Evolutionary conservation across 2,797 vertebrate genomes (phyloP), one percentile per base, ranked within the genome.

Genomic region (Hydrolagus colliei): DNA sequence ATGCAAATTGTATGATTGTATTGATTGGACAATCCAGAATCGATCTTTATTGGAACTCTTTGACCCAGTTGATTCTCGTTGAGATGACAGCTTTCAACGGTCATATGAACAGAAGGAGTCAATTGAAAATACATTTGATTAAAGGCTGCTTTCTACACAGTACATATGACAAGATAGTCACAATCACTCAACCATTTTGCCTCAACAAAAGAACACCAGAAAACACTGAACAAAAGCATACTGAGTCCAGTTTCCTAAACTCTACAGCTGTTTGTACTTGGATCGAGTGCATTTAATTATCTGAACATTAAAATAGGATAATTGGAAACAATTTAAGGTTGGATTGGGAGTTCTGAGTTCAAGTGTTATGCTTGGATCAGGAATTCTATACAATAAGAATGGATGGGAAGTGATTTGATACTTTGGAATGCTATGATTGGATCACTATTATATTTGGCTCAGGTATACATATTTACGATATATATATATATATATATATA

Each of bases 261-360:
- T 76, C 32, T 76, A 52, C 16, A 76, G 74, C 35, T 76, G 74
- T 76, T 76, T 52, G 74, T 76, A 76, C 16, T 35, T 76, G 52
- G 9, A n/a, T 61, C n/a, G 18, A 61, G 18, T 77, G 41, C 11
- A 77, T 77, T n/a, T 11, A 59, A 9, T 75, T 1, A 75, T 9
- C 12, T n/a, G 73, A 41, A 76, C 41, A 77, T 61, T 77, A 61
- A 77, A 77, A 61, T 77, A 9, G 61, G 75, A 77, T 77, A 77
- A 77, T 77, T 61, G 20, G 18, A 11, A 59, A n/a, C 52, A 41
- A 77, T 77, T 77, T 61, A 10, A 12, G 52, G 18, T 5, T 76
- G 41, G 11, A 20, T 9, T 76, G 41, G 74, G 41, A 76, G 20
- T 76, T 76, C n/a, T 12, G 6, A 52, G 41, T 18, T 75, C 18